Evolutionary conservation across 2,888 invertebrate genomes (phyloP).

Genomic region (Merodon equestris): DNA sequence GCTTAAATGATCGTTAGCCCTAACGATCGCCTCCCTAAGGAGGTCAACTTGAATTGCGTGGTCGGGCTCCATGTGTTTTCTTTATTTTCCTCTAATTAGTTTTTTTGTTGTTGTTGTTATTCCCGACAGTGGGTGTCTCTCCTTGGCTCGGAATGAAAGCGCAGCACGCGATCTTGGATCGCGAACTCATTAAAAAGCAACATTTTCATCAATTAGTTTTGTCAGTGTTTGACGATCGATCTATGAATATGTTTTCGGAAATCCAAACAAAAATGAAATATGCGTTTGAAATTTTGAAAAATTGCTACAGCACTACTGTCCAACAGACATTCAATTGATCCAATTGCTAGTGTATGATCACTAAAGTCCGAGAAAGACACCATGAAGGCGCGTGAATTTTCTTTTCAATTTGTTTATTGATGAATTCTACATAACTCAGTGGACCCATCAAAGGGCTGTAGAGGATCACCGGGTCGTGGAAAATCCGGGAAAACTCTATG

Average conservation of each 20-base stretch:
- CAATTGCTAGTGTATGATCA: slow-evolving; percentile 21
- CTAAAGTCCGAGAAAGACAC: too few relatives aligned
- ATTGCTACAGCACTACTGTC: slow-evolving; percentile 34
- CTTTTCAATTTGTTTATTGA: slow-evolving; percentile 33
- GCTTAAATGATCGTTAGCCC: slow-evolving; percentile 3
- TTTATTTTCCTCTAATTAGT: slow-evolving; percentile 6
- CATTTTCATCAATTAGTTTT: slow-evolving; percentile 14
- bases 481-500: slow-evolving; percentile 14
- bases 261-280: not conserved
- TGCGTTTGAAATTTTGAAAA: slow-evolving; percentile 19
- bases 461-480: slow-evolving; percentile 13
- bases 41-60: slow-evolving; percentile 46
- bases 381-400: too few relatives aligned
- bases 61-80: slow-evolving; percentile 17
- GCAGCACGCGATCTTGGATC: slow-evolving; percentile 44
- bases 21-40: not conserved
- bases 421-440: slow-evolving; percentile 41
- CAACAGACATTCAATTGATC: slow-evolving; percentile 40
- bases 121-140: too few relatives aligned
- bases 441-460: slow-evolving; percentile 53
- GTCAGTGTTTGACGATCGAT: slow-evolving; percentile 30
- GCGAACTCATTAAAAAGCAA: slow-evolving; percentile 29
- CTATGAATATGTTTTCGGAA: not conserved
- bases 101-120: slow-evolving; percentile 5
- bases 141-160: not conserved